phyloP scores from a whole-genome alignment of 1,140 invertebrate genomes.

The Trachelipus rathkii region DNA sequence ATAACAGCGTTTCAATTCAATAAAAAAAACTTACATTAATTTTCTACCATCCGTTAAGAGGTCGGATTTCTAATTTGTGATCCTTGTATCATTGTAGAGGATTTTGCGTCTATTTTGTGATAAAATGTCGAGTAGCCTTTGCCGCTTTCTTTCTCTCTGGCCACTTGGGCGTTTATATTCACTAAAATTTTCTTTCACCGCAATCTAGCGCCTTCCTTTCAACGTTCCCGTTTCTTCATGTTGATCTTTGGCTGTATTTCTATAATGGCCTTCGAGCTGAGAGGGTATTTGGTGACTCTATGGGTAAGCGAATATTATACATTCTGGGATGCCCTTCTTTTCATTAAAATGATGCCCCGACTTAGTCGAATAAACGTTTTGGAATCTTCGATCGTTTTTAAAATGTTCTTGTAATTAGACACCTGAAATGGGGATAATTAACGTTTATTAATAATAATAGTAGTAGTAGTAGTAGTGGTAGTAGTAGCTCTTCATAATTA shows the following conservation, averaged over 20 bases:
- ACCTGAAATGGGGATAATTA: conserved; percentile 29
- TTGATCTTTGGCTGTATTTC: conserved; percentile 81
- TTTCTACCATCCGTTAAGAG: conserved; percentile 75
- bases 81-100: conserved; percentile 74
- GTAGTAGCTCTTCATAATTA: no score
- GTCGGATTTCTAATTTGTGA: conserved; percentile 90
- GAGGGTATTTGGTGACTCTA: conserved; percentile 87
- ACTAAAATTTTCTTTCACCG: conserved; percentile 68
- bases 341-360: conserved; percentile 74
- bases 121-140: conserved; percentile 87
- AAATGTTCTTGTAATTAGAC: conserved; percentile 56
- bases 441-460: no score
- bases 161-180: conserved; percentile 85
- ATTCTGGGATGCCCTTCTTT: conserved; percentile 92
- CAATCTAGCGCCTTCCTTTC: conserved; percentile 66
- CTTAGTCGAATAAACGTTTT: conserved; percentile 79
- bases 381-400: conserved; percentile 60
- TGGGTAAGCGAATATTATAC: conserved; percentile 90
- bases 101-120: conserved; percentile 86
- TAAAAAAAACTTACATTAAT: conserved; percentile 58
- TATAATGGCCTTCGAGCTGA: conserved; percentile 81
- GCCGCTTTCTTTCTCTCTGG: conserved; percentile 81
- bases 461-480: no score
- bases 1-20: neutral
- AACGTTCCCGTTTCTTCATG: conserved; percentile 67